phyloP scores from a whole-genome alignment of 1,140 invertebrate species.

The Grapholita molesta region DNA sequence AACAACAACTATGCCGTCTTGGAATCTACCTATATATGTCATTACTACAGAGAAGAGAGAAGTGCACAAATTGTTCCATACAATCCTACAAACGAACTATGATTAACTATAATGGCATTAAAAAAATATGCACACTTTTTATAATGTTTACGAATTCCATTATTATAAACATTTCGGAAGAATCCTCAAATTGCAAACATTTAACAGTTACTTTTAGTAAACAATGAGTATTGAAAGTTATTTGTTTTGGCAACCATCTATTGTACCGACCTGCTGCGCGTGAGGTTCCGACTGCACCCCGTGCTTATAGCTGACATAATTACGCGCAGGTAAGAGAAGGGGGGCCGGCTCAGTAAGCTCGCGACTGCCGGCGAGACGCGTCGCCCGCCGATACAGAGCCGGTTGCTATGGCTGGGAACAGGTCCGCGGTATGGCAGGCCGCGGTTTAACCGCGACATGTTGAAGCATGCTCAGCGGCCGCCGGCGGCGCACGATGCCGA shows the following conservation, averaged over 20 bases:
- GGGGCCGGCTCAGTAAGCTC: constrained; percentile 47
- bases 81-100: no score
- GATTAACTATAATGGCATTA: no score
- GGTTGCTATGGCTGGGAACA: constrained; percentile 58
- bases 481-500: constrained; percentile 71
- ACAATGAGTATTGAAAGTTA: constrained; percentile 4
- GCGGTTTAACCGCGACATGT: constrained; percentile 68
- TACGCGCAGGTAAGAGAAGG: constrained; percentile 52
- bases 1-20: no score
- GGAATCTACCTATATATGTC: no score
- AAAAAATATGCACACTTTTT: no score
- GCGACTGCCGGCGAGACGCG: constrained; percentile 43
- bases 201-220: background rate
- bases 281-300: background rate
- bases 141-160: background rate
- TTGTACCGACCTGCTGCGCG: background rate
- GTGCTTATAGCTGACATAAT: constrained; percentile 57
- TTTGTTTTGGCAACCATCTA: constrained; percentile 9
- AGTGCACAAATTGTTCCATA: no score
- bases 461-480: constrained; percentile 76
- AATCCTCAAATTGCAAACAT: background rate
- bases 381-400: constrained; percentile 43
- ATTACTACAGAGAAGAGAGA: no score
- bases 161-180: background rate
- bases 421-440: constrained; percentile 62